A percentile compares a stretch with the other conserved stretches of the same genome.
Evolutionary conservation across 2,888 invertebrate species (phyloP).

Genomic region (Trichogramma dendrolimi): DNA sequence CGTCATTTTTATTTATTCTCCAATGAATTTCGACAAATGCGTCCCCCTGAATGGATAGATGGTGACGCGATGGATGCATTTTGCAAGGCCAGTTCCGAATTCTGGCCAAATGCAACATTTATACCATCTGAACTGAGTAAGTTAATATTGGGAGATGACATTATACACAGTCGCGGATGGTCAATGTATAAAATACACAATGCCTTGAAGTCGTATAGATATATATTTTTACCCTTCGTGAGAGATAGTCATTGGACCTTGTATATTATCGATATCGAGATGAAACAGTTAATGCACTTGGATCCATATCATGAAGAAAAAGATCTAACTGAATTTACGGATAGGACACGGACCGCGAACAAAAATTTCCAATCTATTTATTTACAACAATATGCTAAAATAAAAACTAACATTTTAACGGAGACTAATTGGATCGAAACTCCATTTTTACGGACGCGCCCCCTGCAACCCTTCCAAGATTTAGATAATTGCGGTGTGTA

Average conservation of each 20-base stretch:
- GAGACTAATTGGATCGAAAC: background rate
- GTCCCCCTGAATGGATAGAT: background rate
- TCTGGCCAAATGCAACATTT: background rate
- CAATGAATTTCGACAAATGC: no score
- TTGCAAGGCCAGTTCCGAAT: background rate
- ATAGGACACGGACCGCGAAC: background rate
- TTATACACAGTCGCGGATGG: background rate
- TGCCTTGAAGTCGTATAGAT: conserved; percentile 5
- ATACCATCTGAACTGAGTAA: background rate
- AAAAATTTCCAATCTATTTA: background rate
- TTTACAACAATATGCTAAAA: background rate
- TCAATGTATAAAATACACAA: conserved; percentile 10
- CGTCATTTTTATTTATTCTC: no score
- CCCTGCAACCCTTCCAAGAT: background rate
- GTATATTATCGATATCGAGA: conserved; percentile 7
- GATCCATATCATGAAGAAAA: conserved; percentile 2
- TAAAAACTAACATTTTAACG: background rate
- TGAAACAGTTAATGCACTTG: conserved; percentile 1
- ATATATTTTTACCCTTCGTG: conserved; percentile 15
- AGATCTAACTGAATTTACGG: background rate
- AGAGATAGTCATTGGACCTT: conserved; percentile 8
- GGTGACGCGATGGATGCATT: conserved; percentile 4
- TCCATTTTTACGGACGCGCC: background rate
- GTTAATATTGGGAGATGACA: background rate
- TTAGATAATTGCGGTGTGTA: background rate